Percentiles rank a stretch among this genome's conserved stretches.
Evolutionary conservation across 2,797 vertebrate species (phyloP).

Genomic region (Limosa lapponica): DNA sequence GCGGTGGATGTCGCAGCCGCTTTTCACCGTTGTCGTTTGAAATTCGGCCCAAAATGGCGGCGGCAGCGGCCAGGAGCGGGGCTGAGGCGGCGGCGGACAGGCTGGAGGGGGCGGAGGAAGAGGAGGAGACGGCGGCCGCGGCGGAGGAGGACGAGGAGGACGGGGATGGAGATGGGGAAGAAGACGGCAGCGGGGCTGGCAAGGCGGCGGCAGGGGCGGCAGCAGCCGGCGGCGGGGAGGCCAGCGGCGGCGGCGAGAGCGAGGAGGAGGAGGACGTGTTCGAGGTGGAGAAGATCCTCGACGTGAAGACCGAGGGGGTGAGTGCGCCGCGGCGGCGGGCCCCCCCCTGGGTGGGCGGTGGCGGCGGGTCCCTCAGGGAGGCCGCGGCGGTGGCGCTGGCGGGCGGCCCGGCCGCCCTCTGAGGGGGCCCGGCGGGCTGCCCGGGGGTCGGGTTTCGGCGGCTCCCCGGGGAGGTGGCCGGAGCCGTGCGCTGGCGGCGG

Average conservation of each 20-base stretch:
- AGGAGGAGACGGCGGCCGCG: not conserved
- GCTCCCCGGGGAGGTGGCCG: not conserved
- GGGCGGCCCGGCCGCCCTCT: not conserved
- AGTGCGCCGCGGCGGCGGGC: constrained; percentile 1
- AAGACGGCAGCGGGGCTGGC: not conserved
- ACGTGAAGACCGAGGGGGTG: constrained; percentile 91
- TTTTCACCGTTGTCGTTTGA: not conserved
- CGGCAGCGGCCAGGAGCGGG: not conserved
- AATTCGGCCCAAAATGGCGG: constrained; percentile 66
- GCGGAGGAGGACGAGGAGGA: not conserved
- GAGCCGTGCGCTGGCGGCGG: accelerated
- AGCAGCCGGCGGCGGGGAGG: constrained; percentile 31
- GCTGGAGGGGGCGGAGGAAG: not conserved
- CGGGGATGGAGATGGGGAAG: not conserved
- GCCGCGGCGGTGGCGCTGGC: not conserved
- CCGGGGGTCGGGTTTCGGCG: not conserved
- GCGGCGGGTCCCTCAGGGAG: not conserved
- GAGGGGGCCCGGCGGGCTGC: not conserved
- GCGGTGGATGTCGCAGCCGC: constrained; percentile 4
- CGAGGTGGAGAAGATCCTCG: constrained; percentile 96
- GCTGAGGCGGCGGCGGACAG: not conserved
- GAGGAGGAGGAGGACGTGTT: constrained; percentile 87
- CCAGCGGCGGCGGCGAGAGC: constrained; percentile 72
- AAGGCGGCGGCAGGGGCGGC: not conserved
- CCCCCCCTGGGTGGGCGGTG: too few relatives aligned